phyloP scores from a whole-genome alignment of 2,113 vertebrate species.

The Sigmodon hispidus region DNA sequence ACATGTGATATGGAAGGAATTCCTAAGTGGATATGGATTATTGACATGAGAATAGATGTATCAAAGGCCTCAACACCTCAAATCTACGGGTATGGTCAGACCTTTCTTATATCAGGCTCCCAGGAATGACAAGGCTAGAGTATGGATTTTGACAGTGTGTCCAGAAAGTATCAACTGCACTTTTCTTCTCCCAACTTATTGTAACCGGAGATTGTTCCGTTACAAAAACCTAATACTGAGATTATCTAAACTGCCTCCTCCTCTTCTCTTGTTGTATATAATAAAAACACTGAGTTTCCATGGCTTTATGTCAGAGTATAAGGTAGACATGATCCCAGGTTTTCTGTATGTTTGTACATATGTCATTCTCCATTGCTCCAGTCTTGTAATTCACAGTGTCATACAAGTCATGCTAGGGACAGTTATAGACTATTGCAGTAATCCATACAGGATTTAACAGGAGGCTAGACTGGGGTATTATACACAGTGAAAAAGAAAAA shows the following conservation, averaged over 20 bases:
- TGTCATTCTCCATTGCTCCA: not conserved
- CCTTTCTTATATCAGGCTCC: not conserved
- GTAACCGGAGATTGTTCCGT: not conserved
- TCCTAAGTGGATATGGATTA: not conserved
- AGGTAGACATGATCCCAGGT: not conserved
- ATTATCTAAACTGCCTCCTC: not conserved
- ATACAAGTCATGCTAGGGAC: not conserved
- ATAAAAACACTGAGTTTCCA: not conserved
- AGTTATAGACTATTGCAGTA: not conserved
- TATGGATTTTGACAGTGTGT: not conserved
- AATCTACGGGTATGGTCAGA: not conserved
- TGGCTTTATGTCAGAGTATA: not conserved
- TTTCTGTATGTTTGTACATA: not conserved
- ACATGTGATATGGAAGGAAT: not conserved
- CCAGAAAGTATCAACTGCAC: not conserved
- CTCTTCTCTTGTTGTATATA: not conserved
- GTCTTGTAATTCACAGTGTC: not conserved
- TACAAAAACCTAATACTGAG: not conserved
- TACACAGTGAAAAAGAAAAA: not conserved
- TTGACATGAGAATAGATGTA: not conserved
- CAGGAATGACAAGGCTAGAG: not conserved
- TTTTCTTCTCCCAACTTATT: not conserved
- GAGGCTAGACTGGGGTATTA: not conserved
- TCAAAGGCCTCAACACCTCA: not conserved
- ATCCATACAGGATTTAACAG: not conserved